A percentile compares a stretch with the other conserved stretches of the same genome.
Conservation (phyloP, 2,113 vertebrate species). For the Chascanopsetta lugubris region DNA sequence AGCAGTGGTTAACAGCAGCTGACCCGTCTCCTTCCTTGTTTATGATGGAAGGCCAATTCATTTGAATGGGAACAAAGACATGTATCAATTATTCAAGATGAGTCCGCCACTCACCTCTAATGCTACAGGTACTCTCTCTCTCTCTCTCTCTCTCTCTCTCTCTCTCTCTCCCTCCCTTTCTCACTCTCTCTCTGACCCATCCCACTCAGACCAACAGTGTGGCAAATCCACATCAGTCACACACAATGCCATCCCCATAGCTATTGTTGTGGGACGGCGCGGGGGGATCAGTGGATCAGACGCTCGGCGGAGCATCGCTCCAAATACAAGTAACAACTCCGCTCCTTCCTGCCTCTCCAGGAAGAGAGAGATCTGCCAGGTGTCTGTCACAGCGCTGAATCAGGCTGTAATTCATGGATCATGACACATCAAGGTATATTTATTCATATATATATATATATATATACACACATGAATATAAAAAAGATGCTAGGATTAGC, state of each 20-base stretch:
- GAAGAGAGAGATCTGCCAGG: constrained; percentile 43
- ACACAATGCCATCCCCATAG: constrained; percentile 76
- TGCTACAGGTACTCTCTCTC: constrained; percentile 63
- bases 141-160: not conserved
- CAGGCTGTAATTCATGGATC: constrained; percentile 63
- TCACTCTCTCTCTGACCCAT: constrained; percentile 5
- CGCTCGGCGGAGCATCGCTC: constrained; percentile 69
- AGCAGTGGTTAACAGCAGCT: constrained; percentile 68
- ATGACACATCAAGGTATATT: constrained; percentile 42
- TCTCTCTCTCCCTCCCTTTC: not conserved
- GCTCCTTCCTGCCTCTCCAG: constrained; percentile 47
- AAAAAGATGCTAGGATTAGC: constrained; percentile 60
- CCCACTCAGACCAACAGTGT: constrained; percentile 62
- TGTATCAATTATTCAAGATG: constrained; percentile 79
- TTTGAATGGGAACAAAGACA: constrained; percentile 64
- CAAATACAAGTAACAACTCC: constrained; percentile 68
- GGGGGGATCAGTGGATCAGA: constrained; percentile 73
- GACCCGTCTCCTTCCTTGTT: constrained; percentile 57
- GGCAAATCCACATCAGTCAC: constrained; percentile 82
- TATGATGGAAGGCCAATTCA: constrained; percentile 72
- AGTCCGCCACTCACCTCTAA: constrained; percentile 57
- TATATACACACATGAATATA: no score
- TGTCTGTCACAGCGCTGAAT: constrained; percentile 70
- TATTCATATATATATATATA: no score
- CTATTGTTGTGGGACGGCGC: no score